Evolutionary conservation across 2,797 vertebrate genomes (phyloP).

Genomic region (Pseudochaenichthys georgianus): DNA sequence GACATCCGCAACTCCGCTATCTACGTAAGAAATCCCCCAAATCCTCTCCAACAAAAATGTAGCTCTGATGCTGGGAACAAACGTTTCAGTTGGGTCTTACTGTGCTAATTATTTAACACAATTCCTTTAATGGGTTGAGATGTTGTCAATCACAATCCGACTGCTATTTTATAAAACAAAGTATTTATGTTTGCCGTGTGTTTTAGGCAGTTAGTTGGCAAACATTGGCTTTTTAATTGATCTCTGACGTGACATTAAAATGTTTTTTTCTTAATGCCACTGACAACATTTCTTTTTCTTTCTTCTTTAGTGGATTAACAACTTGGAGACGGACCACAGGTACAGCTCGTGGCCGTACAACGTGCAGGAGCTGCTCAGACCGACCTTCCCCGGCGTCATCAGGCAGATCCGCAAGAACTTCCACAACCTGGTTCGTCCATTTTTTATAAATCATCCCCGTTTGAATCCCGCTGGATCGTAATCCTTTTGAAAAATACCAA

Average conservation of each 20-base stretch:
- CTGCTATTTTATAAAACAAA: no score
- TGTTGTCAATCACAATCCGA: background rate
- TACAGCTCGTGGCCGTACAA: conserved; percentile 95
- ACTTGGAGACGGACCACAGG: conserved; percentile 92
- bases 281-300: conserved; percentile 12
- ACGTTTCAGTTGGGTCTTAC: background rate
- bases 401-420: conserved; percentile 98
- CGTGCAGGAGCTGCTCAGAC: conserved; percentile 94
- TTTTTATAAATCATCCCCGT: background rate
- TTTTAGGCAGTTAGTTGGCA: background rate
- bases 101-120: background rate
- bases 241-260: conserved; percentile 13
- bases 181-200: background rate
- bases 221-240: background rate
- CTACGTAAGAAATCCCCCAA: conserved; percentile 82
- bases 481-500: background rate
- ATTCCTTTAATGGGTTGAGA: background rate
- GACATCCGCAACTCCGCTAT: conserved; percentile 94
- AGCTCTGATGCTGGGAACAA: background rate
- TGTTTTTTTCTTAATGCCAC: conserved; percentile 1
- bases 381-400: conserved; percentile 98
- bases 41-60: background rate
- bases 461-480: conserved; percentile 19
- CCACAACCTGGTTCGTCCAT: conserved; percentile 92
- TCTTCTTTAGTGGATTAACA: conserved; percentile 94